Evolutionary conservation across 2,888 invertebrate genomes (phyloP), one percentile per base, ranked within the genome.

Genomic region (Girardia tigrina): DNA sequence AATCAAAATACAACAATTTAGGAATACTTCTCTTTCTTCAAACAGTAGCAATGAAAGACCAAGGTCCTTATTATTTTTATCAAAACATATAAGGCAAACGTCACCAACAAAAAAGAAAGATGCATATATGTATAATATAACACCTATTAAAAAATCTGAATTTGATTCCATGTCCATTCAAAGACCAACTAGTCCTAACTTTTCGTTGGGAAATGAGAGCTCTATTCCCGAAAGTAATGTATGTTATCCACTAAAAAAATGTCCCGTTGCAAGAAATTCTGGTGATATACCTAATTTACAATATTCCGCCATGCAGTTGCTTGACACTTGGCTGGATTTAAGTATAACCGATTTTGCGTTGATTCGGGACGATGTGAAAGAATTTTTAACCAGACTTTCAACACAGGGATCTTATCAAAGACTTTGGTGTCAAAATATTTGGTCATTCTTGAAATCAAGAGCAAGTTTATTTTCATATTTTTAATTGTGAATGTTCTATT

Each of bases 391-490:
- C 77, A 85, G 86, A 80, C 84, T 86, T 74, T 84, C 86, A 4
- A 82, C 85, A 16, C 85, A 87, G 74, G 87, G 87, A 28, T 83
- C 85, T 14, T 86, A 86, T 29, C 87, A 87, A 80, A 85, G 86
- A 77, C 83, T 84, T 73, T 87, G 87, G 87, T 81, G 82, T 72
- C 81, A 82, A 56, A 80, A 80, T 42, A 81, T 83, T 73, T 79
- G 82, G 4, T 78, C 78, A 16, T 79, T 79, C 23, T 79, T 83
- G 26, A 80, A 81, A 75, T 79, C 83, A 14, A 82, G 83, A 81
- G 83, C 83, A 78, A 78, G 80, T 75, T 12, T 4, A 70, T 16
- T 16, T 4, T 73, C 23, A 20, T 8, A 27, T 72, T 36, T 36
- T 36, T 12, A 36, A 12, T 36, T 36, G 16, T 36, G 36, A 36